phyloP scores from a whole-genome alignment of 2,797 vertebrate genomes.

The Coregonus sp. region DNA sequence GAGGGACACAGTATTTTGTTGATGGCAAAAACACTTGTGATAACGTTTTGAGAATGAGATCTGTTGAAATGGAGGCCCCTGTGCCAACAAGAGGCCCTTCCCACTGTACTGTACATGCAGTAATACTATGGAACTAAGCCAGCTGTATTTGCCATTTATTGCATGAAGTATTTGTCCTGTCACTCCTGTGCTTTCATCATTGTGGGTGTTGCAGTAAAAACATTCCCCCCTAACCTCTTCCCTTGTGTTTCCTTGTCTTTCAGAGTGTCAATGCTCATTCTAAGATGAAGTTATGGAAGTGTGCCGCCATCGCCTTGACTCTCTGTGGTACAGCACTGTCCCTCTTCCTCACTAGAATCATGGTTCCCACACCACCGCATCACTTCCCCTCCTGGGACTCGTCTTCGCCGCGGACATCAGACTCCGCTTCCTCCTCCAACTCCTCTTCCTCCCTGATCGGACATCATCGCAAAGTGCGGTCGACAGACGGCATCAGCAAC shows the following conservation, averaged over 20 bases:
- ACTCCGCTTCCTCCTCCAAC: background rate
- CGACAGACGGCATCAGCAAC: conserved; percentile 67
- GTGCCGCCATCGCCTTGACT: conserved; percentile 80
- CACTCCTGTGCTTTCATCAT: background rate
- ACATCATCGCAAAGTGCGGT: conserved; percentile 71
- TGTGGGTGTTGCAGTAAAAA: background rate
- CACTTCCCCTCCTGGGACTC: conserved; percentile 55
- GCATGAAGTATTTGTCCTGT: background rate
- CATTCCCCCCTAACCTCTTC: background rate
- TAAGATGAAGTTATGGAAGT: conserved; percentile 91
- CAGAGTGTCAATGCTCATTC: conserved; percentile 77
- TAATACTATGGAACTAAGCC: background rate
- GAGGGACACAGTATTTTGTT: conserved; percentile 33
- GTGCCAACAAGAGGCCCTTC: background rate
- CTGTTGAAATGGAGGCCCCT: conserved; percentile 24
- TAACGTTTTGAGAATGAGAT: conserved; percentile 50
- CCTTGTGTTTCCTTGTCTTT: conserved; percentile 57
- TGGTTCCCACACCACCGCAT: conserved; percentile 62
- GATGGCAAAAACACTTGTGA: conserved; percentile 36
- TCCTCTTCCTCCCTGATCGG: conserved; percentile 26
- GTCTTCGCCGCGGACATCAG: conserved; percentile 40
- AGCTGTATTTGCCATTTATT: background rate
- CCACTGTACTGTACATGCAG: no score
- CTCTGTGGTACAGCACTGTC: conserved; percentile 82
- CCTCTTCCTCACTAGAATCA: conserved; percentile 79